Conservation (phyloP, 2,888 invertebrate species). For the Amaurobius ferox region DNA sequence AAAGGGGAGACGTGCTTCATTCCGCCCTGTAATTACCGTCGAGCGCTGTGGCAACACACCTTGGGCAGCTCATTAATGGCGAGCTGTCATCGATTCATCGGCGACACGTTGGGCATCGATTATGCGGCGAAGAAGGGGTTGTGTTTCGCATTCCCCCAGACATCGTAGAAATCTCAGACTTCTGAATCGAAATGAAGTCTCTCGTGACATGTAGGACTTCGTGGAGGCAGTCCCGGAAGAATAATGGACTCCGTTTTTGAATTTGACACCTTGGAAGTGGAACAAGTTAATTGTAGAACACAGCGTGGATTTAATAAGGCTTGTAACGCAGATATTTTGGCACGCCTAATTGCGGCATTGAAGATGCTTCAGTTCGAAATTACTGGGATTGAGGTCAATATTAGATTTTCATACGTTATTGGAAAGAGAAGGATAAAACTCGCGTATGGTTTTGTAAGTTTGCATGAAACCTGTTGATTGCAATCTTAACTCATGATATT, state of each 20-base stretch:
- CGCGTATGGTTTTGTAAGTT: too few relatives aligned
- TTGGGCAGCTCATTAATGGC: constrained; percentile 1
- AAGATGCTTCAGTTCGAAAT: too few relatives aligned
- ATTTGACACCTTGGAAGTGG: background rate
- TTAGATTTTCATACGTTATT: too few relatives aligned
- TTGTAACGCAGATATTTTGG: too few relatives aligned
- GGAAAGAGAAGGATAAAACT: too few relatives aligned
- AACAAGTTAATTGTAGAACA: background rate
- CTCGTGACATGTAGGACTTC: too few relatives aligned
- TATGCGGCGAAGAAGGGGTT: background rate
- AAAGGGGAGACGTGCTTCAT: background rate
- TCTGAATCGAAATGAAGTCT: background rate
- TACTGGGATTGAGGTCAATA: too few relatives aligned
- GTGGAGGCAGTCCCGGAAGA: background rate
- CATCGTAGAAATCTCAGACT: background rate
- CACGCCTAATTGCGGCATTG: too few relatives aligned
- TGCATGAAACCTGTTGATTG: too few relatives aligned
- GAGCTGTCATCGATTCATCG: constrained; percentile 26
- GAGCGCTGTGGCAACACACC: background rate
- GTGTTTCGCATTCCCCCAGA: background rate
- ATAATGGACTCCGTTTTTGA: background rate
- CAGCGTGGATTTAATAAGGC: background rate
- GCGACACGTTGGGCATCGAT: constrained; percentile 11
- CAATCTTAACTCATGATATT: too few relatives aligned
- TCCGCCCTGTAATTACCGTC: background rate